Percentiles rank a stretch among this genome's conserved stretches.
These are phyloP conservation scores for Perognathus longimembris DNA, from an alignment of 2,113 vertebrate genomes.

Conservation along the genomic window DNA sequence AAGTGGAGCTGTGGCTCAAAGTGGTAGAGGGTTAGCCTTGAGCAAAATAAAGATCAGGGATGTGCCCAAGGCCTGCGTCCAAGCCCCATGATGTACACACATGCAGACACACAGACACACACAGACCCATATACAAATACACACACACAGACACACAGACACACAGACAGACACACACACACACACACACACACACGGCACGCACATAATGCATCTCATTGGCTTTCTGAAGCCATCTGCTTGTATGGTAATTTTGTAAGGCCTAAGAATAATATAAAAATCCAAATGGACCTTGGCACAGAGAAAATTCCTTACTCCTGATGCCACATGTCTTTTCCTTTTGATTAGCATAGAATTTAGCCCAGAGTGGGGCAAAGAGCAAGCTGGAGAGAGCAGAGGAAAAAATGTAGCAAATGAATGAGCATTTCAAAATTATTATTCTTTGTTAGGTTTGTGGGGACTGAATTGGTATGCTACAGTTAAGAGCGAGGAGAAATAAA, in stretches of 20 bases:
- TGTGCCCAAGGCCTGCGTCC: too few relatives aligned
- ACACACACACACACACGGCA: too few relatives aligned
- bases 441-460: background rate
- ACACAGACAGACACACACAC: too few relatives aligned
- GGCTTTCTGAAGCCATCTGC: too few relatives aligned
- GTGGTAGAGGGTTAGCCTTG: too few relatives aligned
- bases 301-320: background rate
- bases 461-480: background rate
- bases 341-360: background rate
- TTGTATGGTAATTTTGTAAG: too few relatives aligned
- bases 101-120: background rate
- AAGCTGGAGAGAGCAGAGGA: background rate
- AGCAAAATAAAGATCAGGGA: too few relatives aligned
- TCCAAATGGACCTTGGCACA: background rate
- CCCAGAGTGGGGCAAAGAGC: background rate
- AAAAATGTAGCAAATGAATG: background rate
- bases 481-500: conserved; percentile 24
- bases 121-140: too few relatives aligned
- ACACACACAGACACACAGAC: too few relatives aligned
- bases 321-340: background rate
- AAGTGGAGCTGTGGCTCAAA: too few relatives aligned
- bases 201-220: too few relatives aligned
- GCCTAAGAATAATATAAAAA: too few relatives aligned
- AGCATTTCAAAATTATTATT: background rate
- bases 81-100: background rate